A percentile compares a stretch with the other conserved stretches of the same genome.
Conservation (phyloP, 2,797 vertebrate species). For the Podarcis siculus region DNA sequence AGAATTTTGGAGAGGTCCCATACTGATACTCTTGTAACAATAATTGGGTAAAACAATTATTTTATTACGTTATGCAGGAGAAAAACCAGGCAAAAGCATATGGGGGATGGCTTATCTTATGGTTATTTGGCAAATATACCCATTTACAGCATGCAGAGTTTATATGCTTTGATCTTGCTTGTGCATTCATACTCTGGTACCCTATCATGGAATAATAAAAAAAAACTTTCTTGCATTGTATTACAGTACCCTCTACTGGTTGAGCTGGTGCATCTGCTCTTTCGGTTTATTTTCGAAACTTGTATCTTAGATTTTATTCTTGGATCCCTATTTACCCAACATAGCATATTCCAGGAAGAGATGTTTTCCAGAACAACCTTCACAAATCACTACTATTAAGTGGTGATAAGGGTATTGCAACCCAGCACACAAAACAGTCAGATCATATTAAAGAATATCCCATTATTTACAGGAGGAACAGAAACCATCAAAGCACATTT, state of each 20-base stretch:
- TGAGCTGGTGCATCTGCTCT: conserved; percentile 45
- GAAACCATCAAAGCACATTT: not conserved
- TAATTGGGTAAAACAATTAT: not conserved
- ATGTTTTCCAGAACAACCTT: not conserved
- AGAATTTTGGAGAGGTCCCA: not conserved
- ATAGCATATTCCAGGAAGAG: not conserved
- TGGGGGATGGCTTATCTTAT: not conserved
- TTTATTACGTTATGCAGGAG: not conserved
- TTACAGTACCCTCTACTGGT: conserved; percentile 72
- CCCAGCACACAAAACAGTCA: not conserved
- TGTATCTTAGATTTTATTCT: not conserved
- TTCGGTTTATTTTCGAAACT: conserved; percentile 15
- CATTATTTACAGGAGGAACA: not conserved
- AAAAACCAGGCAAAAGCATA: too few species aligned
- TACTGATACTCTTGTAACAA: not conserved
- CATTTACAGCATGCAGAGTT: not conserved
- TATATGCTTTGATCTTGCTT: conserved; percentile 9
- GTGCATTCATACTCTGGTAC: not conserved
- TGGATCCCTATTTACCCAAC: not conserved
- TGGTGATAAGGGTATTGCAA: not conserved
- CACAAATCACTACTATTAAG: not conserved
- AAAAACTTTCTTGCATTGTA: conserved; percentile 46
- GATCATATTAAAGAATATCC: not conserved
- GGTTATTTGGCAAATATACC: not conserved
- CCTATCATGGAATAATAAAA: not conserved